Conservation (phyloP, 2,797 vertebrate species). For the Helarctos malayanus region DNA sequence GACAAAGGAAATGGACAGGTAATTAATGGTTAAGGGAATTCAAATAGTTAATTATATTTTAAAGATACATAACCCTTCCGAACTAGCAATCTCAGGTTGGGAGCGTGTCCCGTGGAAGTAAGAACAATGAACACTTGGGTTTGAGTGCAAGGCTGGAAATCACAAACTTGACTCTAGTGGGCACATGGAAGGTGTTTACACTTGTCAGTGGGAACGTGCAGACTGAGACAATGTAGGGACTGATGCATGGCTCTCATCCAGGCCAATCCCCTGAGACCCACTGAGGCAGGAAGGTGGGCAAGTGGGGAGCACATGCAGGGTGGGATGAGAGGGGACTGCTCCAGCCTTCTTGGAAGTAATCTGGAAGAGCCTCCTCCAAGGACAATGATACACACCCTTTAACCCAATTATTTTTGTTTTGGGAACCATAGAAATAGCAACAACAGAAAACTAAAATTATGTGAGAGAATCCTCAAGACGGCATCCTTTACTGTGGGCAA, state of each 20-base stretch:
- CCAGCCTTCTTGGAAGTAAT: neutral
- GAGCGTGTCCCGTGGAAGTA: neutral
- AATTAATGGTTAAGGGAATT: neutral
- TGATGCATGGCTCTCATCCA: neutral
- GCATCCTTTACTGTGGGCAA: neutral
- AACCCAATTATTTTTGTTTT: neutral
- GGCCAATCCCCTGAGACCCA: neutral
- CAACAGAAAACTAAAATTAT: neutral
- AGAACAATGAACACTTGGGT: neutral
- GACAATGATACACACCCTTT: neutral
- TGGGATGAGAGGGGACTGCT: too few relatives aligned
- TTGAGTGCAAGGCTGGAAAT: neutral
- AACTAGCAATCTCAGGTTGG: neutral
- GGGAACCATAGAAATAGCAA: neutral
- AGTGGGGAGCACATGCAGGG: neutral
- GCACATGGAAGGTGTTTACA: neutral
- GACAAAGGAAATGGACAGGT: neutral
- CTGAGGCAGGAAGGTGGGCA: neutral
- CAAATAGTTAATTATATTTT: neutral
- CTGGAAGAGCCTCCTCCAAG: neutral
- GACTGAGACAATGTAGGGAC: neutral
- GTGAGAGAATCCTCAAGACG: neutral
- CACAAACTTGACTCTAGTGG: neutral
- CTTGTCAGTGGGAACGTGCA: neutral
- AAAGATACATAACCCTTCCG: neutral